Evolutionary conservation across 1,140 invertebrate species (phyloP), one percentile per base, ranked within the genome.

Genomic region (Conus ventricosus): DNA sequence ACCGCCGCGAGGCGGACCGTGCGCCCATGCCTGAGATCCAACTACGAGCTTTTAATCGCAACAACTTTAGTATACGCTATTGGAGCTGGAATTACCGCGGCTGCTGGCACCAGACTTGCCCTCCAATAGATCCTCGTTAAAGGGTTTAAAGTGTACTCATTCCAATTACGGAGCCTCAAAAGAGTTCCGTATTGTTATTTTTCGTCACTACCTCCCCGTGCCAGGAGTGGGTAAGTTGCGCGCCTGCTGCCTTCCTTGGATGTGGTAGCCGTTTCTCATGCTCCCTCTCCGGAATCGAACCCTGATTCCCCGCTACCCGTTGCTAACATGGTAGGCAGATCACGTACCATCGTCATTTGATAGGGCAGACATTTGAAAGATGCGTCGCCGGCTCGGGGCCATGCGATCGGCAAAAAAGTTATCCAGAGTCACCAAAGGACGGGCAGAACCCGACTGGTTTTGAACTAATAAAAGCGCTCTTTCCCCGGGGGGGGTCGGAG

Each of bases 111-210:
- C 97, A 97, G 97, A 98, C 97, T 98, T 98, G 97, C 97, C 97
- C 97, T 63, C 97, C 97, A 97, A 97, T 96, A 91, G 96, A 93
- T 97, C 96, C 97, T 97, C 96, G 97, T 97, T 97, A 97, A 97
- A 96, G n/a, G 96, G 96, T 98, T 98, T 97, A 97, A 96, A 97
- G 96, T 97, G 97, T 97, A 97, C 97, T 97, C 97, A 97, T 97
- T 98, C 97, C 97, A 96, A 97, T 97, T 97, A 97, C 97, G 96
- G 96, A 96, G 96, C 97, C 96, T 96, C 96, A 95, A 95, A 96
- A 96, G 97, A 97, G 97, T 96, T 96, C 96, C 95, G 96, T 97
- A 97, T 97, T 96, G 96, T 97, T 97, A 97, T 97, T 97, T 97
- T 97, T 98, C 96, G 97, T 97, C 97, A 97, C 96, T 96, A 96